Conservation (phyloP, 1,140 invertebrate species). For the Drosophila pseudoobscura region DNA sequence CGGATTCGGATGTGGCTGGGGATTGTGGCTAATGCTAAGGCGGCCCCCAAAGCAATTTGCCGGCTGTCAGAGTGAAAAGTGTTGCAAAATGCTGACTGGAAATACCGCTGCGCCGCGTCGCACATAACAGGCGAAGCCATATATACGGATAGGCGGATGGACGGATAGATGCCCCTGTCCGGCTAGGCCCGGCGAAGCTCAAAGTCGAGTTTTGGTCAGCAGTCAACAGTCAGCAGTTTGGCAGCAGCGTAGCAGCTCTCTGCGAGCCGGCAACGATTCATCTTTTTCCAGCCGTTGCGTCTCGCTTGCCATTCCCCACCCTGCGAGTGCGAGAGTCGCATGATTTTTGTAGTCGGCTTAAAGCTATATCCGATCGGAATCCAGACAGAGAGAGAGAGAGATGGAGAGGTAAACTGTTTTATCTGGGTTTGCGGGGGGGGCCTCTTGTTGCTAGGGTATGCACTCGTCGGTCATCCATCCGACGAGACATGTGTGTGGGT, state of each 20-base stretch:
- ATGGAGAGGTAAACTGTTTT: too few species aligned
- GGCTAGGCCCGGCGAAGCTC: conserved; percentile 10
- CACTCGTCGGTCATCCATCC: too few species aligned
- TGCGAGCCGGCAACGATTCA: too few species aligned
- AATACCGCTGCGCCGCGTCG: conserved; percentile 33
- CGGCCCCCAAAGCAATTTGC: conserved; percentile 38
- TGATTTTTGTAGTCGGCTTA: too few species aligned
- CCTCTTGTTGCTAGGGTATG: not conserved
- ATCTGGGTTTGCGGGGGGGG: too few species aligned
- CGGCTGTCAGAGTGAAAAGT: conserved; percentile 63
- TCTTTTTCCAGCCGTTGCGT: too few species aligned
- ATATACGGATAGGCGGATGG: conserved; percentile 10
- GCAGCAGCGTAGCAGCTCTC: too few species aligned
- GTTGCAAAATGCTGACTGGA: conserved; percentile 46
- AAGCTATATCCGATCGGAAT: too few species aligned
- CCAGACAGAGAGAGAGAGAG: too few species aligned
- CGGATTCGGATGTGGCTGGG: not conserved
- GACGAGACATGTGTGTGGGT: not conserved
- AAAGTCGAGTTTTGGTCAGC: conserved; percentile 56
- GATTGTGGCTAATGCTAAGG: not conserved
- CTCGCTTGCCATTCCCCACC: too few species aligned
- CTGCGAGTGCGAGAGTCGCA: too few species aligned
- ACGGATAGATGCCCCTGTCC: not conserved
- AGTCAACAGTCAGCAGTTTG: too few species aligned
- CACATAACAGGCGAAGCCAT: conserved; percentile 13